These are phyloP conservation scores for Homarus gammarus DNA, from an alignment of 2,888 invertebrate species.

Conservation along the genomic window DNA sequence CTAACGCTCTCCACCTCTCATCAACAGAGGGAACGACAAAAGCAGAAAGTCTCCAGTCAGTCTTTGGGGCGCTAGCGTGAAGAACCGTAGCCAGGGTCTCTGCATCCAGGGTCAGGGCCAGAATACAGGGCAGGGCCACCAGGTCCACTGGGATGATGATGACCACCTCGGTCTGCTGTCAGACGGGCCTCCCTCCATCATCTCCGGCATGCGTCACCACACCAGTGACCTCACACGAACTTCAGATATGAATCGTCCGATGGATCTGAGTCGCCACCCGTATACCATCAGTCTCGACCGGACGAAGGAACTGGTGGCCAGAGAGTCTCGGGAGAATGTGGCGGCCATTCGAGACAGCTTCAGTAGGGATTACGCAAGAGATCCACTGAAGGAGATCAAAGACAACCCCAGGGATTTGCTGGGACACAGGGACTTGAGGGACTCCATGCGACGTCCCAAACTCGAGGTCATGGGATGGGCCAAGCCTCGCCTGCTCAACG, in stretches of 20 bases:
- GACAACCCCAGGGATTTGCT: conserved; percentile 62
- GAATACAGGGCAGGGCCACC: conserved; percentile 18
- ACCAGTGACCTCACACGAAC: conserved; percentile 6
- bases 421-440: conserved; percentile 38
- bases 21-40: conserved; percentile 51
- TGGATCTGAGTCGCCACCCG: conserved; percentile 67
- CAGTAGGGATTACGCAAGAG: conserved; percentile 46
- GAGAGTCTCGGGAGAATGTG: conserved; percentile 23
- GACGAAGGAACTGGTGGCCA: conserved; percentile 63
- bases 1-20: no score
- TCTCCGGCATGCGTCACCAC: conserved; percentile 21
- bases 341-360: conserved; percentile 32
- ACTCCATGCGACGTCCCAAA: conserved; percentile 55
- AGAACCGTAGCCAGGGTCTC: conserved; percentile 46
- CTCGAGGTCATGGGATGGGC: conserved; percentile 61
- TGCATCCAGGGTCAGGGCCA: conserved; percentile 64
- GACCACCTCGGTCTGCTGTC: conserved; percentile 42
- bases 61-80: conserved; percentile 53
- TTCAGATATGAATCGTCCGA: conserved; percentile 29
- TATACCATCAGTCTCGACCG: conserved; percentile 74
- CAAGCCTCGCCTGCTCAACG: conserved; percentile 61
- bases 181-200: conserved; percentile 49
- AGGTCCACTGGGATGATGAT: conserved; percentile 51
- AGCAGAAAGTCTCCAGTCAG: conserved; percentile 63
- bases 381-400: conserved; percentile 73